Evolutionary conservation across 2,797 vertebrate genomes (phyloP), one percentile per base, ranked within the genome.

Genomic region (Acipenser ruthenus): DNA sequence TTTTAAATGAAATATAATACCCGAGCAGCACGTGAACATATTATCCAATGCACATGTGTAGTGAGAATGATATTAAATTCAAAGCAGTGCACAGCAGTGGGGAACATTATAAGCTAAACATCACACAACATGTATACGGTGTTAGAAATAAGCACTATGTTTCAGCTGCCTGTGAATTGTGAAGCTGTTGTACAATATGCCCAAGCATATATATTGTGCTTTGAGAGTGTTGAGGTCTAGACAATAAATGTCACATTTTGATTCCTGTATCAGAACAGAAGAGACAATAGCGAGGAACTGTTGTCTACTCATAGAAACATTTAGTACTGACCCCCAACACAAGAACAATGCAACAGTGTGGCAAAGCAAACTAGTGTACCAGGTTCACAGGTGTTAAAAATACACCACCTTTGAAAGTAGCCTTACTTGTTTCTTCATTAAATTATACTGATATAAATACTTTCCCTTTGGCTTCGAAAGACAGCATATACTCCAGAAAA

Each of bases 301-400:
- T 23, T 52, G 11, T 53, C 65, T 66, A 1, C 11, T 4, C 64
- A 15, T 55, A 50, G 37, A 62, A 7, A 62, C 60, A 62, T 48
- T 37, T 23, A 23, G 59, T 23, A 55, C 23, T 47, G 49, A 50
- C 47, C 52, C 60, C 11, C 60, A 37, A 49, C 15, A 7, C 53
- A 70, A 67, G 61, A 50, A 49, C 9, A 58, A 50, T 50, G 23
- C 10, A 55, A 11, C 7, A 12, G 15, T 49, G 53, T 62, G 65
- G 13, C 10, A 49, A n/a, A 63, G 51, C 67, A 66, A 66, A 50
- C 15, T 48, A 63, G 37, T 9, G 63, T 47, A 48, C 60, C 63
- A 50, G 5, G 50, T 7, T 68, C 61, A 64, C 61, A n/a, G 52
- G 50, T 18, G 49, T 10, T 51, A 6, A 64, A 7, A 64, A 37